Conservation (phyloP, 2,888 invertebrate species). For the Cecidostiba fungosa region DNA sequence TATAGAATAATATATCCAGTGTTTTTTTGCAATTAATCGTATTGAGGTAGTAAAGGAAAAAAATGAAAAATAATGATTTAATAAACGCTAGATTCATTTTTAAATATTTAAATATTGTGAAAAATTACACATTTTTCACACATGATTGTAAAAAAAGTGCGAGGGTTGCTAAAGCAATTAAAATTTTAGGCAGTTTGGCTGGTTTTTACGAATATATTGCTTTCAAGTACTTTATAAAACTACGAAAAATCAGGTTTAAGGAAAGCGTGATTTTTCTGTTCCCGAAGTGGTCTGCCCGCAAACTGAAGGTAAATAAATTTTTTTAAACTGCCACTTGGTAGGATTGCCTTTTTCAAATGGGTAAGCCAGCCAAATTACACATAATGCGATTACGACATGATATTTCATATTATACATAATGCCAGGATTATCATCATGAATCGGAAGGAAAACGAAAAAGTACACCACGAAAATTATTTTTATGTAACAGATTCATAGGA, state of each 20-base stretch:
- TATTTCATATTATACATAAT: constrained; percentile 50
- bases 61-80: constrained; percentile 8
- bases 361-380: constrained; percentile 47
- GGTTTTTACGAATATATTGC: not conserved
- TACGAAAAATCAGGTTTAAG: not conserved
- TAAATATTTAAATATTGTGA: constrained; percentile 34
- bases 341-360: constrained; percentile 35
- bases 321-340: constrained; percentile 48
- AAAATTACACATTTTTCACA: not conserved
- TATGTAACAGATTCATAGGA: constrained; percentile 75
- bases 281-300: not conserved
- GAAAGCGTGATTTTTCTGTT: constrained; percentile 17
- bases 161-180: constrained; percentile 20
- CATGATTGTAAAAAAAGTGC: constrained; percentile 38
- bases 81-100: constrained; percentile 46
- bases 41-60: constrained; percentile 27
- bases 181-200: constrained; percentile 29
- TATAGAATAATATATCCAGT: constrained; percentile 69
- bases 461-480: constrained; percentile 74
- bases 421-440: constrained; percentile 44
- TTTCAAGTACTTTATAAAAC: not conserved
- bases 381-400: constrained; percentile 21
- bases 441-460: constrained; percentile 34
- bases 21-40: constrained; percentile 69
- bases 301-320: constrained; percentile 36